Percentiles rank a stretch among this genome's conserved stretches.
phyloP scores from a whole-genome alignment of 2,888 invertebrate species.

The Spodoptera picta region DNA sequence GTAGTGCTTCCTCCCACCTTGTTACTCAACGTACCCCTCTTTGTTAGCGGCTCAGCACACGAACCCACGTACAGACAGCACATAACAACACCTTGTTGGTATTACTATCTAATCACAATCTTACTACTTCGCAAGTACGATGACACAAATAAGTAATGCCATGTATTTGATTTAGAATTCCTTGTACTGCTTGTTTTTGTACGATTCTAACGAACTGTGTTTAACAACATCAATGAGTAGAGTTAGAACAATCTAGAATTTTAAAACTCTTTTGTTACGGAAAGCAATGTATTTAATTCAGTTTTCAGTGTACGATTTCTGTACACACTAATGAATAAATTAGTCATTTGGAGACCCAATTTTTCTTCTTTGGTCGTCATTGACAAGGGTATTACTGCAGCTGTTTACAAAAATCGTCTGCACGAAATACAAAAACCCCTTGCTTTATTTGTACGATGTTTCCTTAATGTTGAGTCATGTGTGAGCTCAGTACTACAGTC shows the following conservation, averaged over 20 bases:
- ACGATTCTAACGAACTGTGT: constrained; percentile 9
- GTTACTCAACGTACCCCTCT: constrained; percentile 57
- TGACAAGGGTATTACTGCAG: background rate
- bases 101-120: constrained; percentile 37
- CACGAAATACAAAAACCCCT: background rate
- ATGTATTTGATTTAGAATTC: constrained; percentile 30
- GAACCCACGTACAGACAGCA: constrained; percentile 18
- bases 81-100: constrained; percentile 24
- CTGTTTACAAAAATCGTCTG: background rate
- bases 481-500: constrained; percentile 20
- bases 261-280: background rate
- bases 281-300: too few species aligned
- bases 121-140: constrained; percentile 31
- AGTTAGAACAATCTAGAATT: constrained; percentile 3
- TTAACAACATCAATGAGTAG: background rate
- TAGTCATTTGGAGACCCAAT: background rate
- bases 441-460: constrained; percentile 4
- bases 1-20: constrained; percentile 72
- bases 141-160: constrained; percentile 39
- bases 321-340: too few species aligned
- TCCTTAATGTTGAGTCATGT: constrained; percentile 43
- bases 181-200: constrained; percentile 21
- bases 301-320: too few species aligned
- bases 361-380: constrained; percentile 3
- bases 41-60: constrained; percentile 48